Evolutionary conservation across 2,113 vertebrate species (phyloP).

Genomic region (Gasterosteus aculeatus): DNA sequence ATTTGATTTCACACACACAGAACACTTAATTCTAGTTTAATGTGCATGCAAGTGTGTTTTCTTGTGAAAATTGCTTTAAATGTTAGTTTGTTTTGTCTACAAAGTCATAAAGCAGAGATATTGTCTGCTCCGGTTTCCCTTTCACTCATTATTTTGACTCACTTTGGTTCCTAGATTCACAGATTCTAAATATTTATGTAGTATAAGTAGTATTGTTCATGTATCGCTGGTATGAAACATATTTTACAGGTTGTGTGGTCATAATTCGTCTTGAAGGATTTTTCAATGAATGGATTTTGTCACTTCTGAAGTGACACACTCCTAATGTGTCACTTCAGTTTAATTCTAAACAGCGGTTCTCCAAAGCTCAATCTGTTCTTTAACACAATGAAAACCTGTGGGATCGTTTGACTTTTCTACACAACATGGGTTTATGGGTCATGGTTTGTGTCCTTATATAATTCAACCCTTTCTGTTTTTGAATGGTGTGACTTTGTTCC

Average conservation of each 20-base stretch:
- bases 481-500: neutral
- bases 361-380: conserved; percentile 11
- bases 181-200: conserved; percentile 16
- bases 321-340: neutral
- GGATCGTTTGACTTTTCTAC: conserved; percentile 3
- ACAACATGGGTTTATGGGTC: conserved; percentile 5
- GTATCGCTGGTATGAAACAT: conserved; percentile 22
- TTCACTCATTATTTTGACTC: conserved; percentile 11
- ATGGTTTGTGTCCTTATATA: neutral
- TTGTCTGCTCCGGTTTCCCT: neutral
- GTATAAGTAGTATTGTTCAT: conserved; percentile 11
- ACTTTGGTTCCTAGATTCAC: conserved; percentile 14
- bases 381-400: conserved; percentile 4
- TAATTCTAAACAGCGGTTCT: conserved; percentile 23
- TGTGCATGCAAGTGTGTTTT: conserved; percentile 68
- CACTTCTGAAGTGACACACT: too few species aligned
- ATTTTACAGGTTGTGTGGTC: conserved; percentile 9
- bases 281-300: too few species aligned
- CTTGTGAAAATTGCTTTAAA: conserved; percentile 35
- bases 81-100: conserved; percentile 27
- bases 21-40: conserved; percentile 47
- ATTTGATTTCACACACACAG: conserved; percentile 54
- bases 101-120: conserved; percentile 14
- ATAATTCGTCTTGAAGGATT: neutral
- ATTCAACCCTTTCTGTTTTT: neutral